Conservation (phyloP, 2,797 vertebrate species). For the Mormyrus proboscirostris region DNA sequence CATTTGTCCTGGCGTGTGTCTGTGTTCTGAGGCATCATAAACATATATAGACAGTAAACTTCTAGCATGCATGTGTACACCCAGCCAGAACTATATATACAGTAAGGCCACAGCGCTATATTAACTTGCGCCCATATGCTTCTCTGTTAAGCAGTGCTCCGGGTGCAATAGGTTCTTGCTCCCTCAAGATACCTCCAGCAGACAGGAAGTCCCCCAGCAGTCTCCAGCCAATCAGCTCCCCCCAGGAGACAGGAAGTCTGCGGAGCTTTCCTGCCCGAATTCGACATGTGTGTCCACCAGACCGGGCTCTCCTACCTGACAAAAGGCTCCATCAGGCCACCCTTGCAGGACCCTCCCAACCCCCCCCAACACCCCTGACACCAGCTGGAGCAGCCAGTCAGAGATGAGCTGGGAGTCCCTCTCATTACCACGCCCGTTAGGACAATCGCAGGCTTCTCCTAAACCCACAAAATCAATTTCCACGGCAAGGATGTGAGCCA, state of each 20-base stretch:
- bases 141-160: neutral
- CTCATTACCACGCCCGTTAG: slow-evolving; percentile 59
- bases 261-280: slow-evolving; percentile 52
- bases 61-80: neutral
- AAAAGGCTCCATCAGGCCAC: slow-evolving; percentile 80
- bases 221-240: neutral
- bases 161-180: neutral
- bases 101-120: neutral
- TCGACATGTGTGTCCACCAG: slow-evolving; percentile 76
- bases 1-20: neutral
- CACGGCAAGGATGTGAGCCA: slow-evolving; percentile 27
- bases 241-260: neutral
- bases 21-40: neutral
- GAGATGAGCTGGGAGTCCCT: slow-evolving; percentile 37
- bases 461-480: slow-evolving; percentile 57
- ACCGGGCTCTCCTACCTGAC: slow-evolving; percentile 77
- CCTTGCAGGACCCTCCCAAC: slow-evolving; percentile 27
- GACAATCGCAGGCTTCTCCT: slow-evolving; percentile 40
- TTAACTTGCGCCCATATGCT: neutral
- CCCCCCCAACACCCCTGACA: slow-evolving; percentile 33
- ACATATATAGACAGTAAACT: neutral
- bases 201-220: neutral
- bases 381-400: slow-evolving; percentile 21
- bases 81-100: neutral
- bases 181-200: neutral